Percentiles rank a stretch among this genome's conserved stretches.
Conservation (phyloP, 2,113 vertebrate genomes). For the Rhynchopsitta pachyrhyncha region DNA sequence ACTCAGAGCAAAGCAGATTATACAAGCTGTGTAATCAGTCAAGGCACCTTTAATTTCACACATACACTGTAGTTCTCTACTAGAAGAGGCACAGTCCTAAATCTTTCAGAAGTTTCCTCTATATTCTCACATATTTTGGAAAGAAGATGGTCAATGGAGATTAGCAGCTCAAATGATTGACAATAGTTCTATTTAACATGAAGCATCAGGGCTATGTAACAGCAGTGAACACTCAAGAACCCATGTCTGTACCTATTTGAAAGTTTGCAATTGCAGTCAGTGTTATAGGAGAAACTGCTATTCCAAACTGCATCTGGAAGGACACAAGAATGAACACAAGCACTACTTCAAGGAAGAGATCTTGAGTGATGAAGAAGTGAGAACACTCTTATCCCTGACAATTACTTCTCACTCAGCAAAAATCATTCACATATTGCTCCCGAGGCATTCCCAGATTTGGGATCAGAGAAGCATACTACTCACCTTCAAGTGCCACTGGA, state of each 20-base stretch:
- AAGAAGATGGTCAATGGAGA: rapidly evolving
- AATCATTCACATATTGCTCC: background rate
- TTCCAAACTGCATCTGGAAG: background rate
- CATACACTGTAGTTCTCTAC: background rate
- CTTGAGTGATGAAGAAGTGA: background rate
- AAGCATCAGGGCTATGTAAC: background rate
- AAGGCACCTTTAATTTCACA: background rate
- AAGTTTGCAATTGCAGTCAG: background rate
- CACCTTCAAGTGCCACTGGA: slow-evolving; percentile 92
- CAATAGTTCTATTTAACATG: background rate
- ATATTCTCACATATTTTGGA: background rate
- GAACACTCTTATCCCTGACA: background rate
- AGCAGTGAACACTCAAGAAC: background rate
- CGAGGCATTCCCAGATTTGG: background rate
- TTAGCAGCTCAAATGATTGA: background rate
- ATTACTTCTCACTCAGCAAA: background rate
- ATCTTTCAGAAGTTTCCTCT: background rate
- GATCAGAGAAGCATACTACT: background rate
- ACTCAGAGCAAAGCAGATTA: background rate
- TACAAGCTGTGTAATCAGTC: background rate
- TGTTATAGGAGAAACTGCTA: background rate
- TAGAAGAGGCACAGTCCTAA: background rate
- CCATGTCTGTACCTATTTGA: background rate
- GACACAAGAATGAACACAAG: background rate
- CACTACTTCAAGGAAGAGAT: background rate